Evolutionary conservation across 37 sponge, comb jelly and placozoan species (phyloP).

Genomic region (Ephydatia muelleri): DNA sequence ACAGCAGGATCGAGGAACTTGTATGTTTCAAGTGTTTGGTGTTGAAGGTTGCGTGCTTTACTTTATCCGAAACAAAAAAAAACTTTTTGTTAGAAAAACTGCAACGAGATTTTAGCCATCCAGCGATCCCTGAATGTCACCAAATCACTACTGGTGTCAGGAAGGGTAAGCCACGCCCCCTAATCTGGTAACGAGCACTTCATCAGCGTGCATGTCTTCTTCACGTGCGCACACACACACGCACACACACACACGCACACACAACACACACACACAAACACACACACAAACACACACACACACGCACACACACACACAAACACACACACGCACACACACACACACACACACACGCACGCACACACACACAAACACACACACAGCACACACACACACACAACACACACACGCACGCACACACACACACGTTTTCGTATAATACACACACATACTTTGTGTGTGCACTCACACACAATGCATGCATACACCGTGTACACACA

Average conservation of each 20-base stretch:
- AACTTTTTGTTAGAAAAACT: too few species aligned
- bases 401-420: constrained; percentile 40
- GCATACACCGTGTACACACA: not conserved
- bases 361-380: too few species aligned
- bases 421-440: constrained; percentile 19
- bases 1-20: too few species aligned
- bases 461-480: not conserved
- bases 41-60: too few species aligned
- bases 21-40: too few species aligned
- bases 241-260: not conserved
- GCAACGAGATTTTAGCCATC: not conserved
- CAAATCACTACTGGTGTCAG: constrained; percentile 18
- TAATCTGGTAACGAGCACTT: not conserved
- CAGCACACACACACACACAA: too few species aligned
- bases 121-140: not conserved
- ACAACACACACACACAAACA: not conserved
- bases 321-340: constrained; percentile 16
- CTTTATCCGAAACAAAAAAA: too few species aligned
- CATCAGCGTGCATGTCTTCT: not conserved
- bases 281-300: too few species aligned
- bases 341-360: constrained; percentile 25
- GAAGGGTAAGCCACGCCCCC: not conserved
- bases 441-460: constrained; percentile 21
- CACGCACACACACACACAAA: too few species aligned
- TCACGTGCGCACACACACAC: not conserved